phyloP scores from a whole-genome alignment of 2,797 vertebrate genomes.

The Enteromius unitaeniatus region DNA sequence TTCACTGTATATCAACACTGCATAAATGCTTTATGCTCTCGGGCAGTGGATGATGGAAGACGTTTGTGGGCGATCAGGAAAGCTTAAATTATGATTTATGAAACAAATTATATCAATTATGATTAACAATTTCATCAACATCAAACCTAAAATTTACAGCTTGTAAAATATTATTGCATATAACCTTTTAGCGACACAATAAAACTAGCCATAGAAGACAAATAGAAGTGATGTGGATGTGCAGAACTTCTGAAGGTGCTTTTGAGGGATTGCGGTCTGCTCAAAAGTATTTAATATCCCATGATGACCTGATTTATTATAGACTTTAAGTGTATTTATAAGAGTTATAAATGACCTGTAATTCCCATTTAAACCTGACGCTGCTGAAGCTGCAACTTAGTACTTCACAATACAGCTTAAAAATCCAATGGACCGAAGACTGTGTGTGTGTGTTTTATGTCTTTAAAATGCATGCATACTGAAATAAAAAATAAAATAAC shows the following conservation, averaged over 20 bases:
- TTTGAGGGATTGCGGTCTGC: background rate
- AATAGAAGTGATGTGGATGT: background rate
- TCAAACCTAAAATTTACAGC: background rate
- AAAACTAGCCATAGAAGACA: background rate
- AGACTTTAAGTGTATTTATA: constrained; percentile 7
- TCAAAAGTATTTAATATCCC: background rate
- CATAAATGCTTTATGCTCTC: constrained; percentile 53
- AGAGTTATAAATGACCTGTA: background rate
- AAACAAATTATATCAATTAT: constrained; percentile 6
- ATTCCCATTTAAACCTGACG: background rate
- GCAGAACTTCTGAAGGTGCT: background rate
- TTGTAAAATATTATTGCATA: background rate
- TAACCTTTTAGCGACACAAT: background rate
- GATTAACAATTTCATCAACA: constrained; percentile 3
- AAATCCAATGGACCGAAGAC: background rate
- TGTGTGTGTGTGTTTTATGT: too few relatives aligned
- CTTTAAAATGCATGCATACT: constrained; percentile 16
- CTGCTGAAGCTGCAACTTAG: background rate
- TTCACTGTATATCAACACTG: constrained; percentile 49
- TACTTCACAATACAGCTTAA: background rate
- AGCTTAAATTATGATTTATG: background rate
- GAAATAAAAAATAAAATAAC: background rate
- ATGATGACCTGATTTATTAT: constrained; percentile 11
- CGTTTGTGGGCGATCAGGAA: constrained; percentile 37
- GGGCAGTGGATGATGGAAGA: constrained; percentile 40